A percentile compares a stretch with the other conserved stretches of the same genome.
Conservation (phyloP, 2,888 invertebrate genomes). For the Napeogenes sylphis region DNA sequence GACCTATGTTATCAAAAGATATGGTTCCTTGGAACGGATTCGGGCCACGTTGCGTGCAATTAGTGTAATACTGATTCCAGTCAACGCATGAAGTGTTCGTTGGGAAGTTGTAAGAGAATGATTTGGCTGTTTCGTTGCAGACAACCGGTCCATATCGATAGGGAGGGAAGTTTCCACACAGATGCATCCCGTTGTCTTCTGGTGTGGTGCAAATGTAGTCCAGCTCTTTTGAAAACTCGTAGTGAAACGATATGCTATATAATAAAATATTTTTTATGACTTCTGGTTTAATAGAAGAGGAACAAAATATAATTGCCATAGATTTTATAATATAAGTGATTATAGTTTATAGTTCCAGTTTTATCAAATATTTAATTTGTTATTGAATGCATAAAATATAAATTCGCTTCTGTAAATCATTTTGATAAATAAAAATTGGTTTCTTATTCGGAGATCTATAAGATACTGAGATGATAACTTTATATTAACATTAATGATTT, state of each 20-base stretch:
- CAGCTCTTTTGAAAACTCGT: conserved; percentile 91
- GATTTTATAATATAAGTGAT: no score
- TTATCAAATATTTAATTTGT: no score
- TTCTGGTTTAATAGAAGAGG: not conserved
- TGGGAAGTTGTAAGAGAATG: conserved; percentile 78
- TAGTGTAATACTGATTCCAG: conserved; percentile 99
- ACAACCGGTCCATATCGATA: conserved; percentile 83
- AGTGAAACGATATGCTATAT: conserved; percentile 86
- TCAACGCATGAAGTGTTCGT: conserved; percentile 92
- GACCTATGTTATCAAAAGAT: conserved; percentile 99
- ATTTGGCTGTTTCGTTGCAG: conserved; percentile 86
- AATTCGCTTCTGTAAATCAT: no score
- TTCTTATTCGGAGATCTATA: no score
- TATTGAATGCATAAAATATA: no score
- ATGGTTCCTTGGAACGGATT: conserved; percentile 99
- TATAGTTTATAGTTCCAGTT: no score
- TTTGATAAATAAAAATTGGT: no score
- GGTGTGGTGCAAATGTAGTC: conserved; percentile 98
- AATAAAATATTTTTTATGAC: conserved; percentile 20
- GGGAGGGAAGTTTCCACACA: conserved; percentile 90
- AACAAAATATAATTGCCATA: no score
- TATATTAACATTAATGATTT: no score
- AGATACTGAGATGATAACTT: no score
- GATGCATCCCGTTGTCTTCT: conserved; percentile 96
- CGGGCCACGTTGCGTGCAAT: conserved; percentile 92